Conservation (phyloP, 2,888 invertebrate species). For the Parelbella ahira region DNA sequence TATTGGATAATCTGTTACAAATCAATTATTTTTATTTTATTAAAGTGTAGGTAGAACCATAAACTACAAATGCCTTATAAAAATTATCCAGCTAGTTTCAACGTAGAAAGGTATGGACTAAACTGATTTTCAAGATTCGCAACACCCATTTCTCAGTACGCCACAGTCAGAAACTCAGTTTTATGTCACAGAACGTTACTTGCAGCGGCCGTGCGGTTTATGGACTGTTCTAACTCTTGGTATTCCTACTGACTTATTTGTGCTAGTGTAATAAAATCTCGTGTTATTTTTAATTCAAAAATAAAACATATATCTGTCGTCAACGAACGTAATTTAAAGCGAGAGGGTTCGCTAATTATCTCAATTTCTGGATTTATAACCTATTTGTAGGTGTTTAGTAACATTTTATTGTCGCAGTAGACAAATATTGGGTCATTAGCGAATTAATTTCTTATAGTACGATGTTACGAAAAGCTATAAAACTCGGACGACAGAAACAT, state of each 20-base stretch:
- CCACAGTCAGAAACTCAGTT: constrained; percentile 4
- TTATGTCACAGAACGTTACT: constrained; percentile 6
- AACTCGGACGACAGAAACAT: too few relatives aligned
- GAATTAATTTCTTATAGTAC: too few relatives aligned
- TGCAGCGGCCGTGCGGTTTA: constrained; percentile 8
- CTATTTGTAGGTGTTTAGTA: constrained; percentile 9
- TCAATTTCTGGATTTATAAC: constrained; percentile 5
- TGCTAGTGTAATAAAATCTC: background rate
- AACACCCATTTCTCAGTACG: background rate
- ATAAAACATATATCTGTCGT: constrained; percentile 1
- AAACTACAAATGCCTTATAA: too few relatives aligned
- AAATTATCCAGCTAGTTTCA: too few relatives aligned
- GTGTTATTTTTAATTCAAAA: constrained; percentile 3
- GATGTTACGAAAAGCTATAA: too few relatives aligned
- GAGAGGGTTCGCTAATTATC: constrained; percentile 10
- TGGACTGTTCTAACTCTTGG: background rate
- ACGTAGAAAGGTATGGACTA: too few relatives aligned
- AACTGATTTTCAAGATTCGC: too few relatives aligned
- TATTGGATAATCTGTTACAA: too few relatives aligned
- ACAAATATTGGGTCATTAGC: too few relatives aligned
- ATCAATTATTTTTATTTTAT: too few relatives aligned
- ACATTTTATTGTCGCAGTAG: constrained; percentile 14
- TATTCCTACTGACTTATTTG: background rate
- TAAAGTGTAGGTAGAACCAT: too few relatives aligned
- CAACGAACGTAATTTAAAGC: constrained; percentile 1